Percentiles rank a stretch among this genome's conserved stretches.
Conservation (phyloP, 2,113 vertebrate species). For the Nymphicus hollandicus region DNA sequence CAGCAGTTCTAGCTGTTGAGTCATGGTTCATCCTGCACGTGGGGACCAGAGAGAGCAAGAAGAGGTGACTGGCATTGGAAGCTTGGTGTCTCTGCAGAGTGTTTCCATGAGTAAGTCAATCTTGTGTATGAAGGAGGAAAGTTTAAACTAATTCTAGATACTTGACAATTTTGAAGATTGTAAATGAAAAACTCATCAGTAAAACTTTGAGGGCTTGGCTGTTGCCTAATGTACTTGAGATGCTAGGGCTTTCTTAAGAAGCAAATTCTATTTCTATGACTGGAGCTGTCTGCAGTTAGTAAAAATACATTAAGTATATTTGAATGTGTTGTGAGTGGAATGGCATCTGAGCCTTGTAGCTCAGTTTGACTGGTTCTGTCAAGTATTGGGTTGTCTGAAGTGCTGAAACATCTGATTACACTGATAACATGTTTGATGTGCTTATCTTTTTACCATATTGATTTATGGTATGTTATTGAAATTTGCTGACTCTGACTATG, state of each 20-base stretch:
- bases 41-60: background rate
- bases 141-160: background rate
- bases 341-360: background rate
- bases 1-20: background rate
- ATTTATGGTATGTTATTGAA: background rate
- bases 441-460: background rate
- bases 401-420: background rate
- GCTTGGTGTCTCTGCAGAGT: background rate
- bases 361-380: background rate
- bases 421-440: background rate
- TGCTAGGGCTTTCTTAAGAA: background rate
- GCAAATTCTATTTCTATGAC: background rate
- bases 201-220: background rate
- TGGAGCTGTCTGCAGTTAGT: background rate
- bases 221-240: background rate
- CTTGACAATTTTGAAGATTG: background rate
- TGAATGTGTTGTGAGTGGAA: background rate
- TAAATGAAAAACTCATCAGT: background rate
- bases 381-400: background rate
- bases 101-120: background rate
- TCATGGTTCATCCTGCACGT: background rate
- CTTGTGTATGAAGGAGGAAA: background rate
- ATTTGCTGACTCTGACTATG: background rate
- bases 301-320: background rate
- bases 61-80: background rate